Evolutionary conservation across 2,888 invertebrate species (phyloP), one percentile per base, ranked within the genome.

Genomic region (Argynnis bischoffii): DNA sequence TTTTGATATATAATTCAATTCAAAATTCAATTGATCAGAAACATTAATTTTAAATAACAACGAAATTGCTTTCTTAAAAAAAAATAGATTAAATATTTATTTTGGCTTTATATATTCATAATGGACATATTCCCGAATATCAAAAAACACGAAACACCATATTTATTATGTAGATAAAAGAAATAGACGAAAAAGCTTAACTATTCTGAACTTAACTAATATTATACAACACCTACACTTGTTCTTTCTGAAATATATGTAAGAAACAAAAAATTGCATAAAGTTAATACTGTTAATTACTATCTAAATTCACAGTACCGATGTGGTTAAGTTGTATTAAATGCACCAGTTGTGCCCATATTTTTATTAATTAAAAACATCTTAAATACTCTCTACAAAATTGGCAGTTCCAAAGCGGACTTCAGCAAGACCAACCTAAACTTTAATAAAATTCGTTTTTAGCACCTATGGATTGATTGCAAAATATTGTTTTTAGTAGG

Each of bases 241-340:
- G n/a, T 51, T 16, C 16, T 16, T 16, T 51, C 50, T 51, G 16
- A 51, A n/a, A 16, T 51, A 6, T 50, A 50, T 50, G 50, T 50
- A 16, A 16, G 18, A 50, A 50, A 15, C 55, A 64, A 47, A 54
- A 54, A 26, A 48, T 41, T 35, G 41, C 26, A 16, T 26, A 57
- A 65, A 66, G 59, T 66, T 68, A 68, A 64, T 68, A 68, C 60
- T 68, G 60, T 68, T 50, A 60, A 64, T 64, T 60, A 50, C 35
- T 64, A 51, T 3, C 41, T 54, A 67, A 61, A 55, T 60, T 60
- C 64, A 64, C 68, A 53, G 55, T 68, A 55, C 13, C 55, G 51
- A 57, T 47, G 50, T 60, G 31, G 55, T 54, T 64, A 60, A 47
- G 26, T 59, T 59, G 35, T 8, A 64, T 59, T 63, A 68, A 48